phyloP scores from a whole-genome alignment of 2,797 vertebrate genomes.

The Bufotes viridis region DNA sequence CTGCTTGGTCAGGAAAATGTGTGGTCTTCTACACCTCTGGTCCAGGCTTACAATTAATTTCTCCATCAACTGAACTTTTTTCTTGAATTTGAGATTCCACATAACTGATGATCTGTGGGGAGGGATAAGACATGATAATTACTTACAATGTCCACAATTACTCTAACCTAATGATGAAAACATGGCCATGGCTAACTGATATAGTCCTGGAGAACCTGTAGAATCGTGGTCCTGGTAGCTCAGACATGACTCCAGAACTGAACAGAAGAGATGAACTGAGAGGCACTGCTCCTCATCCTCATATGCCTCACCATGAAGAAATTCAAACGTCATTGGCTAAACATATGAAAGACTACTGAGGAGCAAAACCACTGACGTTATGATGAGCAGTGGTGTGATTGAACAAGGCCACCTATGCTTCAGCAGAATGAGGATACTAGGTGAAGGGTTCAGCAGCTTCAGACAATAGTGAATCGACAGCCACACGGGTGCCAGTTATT shows the following conservation, averaged over 20 bases:
- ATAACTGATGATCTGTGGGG: too few relatives aligned
- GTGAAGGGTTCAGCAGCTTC: background rate
- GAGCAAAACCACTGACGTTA: background rate
- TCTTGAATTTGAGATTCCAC: too few relatives aligned
- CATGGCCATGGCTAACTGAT: background rate
- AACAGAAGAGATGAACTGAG: background rate
- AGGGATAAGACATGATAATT: too few relatives aligned
- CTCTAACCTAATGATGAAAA: too few relatives aligned
- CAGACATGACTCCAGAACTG: background rate
- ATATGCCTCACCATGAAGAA: background rate
- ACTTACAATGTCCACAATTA: too few relatives aligned
- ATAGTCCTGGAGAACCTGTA: background rate
- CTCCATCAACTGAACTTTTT: too few relatives aligned
- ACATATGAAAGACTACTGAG: background rate
- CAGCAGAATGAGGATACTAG: background rate
- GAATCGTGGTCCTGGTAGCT: background rate
- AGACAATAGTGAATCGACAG: constrained; percentile 12
- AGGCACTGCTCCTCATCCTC: background rate
- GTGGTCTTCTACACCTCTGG: too few relatives aligned
- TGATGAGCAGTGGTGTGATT: background rate
- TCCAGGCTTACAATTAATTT: too few relatives aligned
- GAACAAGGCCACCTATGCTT: background rate
- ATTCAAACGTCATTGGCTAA: background rate
- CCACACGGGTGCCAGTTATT: constrained; percentile 18
- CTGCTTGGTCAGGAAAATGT: too few relatives aligned